phyloP scores from a whole-genome alignment of 2,113 vertebrate species.

The Reinhardtius hippoglossoides region DNA sequence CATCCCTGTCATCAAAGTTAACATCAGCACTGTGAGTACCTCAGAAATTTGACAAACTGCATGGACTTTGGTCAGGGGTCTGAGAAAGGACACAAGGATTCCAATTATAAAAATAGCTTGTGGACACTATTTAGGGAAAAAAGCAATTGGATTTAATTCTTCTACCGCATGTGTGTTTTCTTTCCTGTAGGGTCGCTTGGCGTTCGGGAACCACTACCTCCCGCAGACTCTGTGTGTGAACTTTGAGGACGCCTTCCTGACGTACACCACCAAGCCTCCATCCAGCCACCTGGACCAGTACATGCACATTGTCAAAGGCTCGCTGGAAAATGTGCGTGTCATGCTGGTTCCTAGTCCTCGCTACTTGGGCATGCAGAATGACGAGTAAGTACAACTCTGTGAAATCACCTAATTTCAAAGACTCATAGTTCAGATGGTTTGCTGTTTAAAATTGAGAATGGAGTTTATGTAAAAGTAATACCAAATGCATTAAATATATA shows the following conservation, averaged over 20 bases:
- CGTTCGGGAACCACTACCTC: conserved; percentile 97
- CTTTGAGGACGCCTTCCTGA: conserved; percentile 97
- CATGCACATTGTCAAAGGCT: conserved; percentile 98
- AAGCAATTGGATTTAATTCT: background rate
- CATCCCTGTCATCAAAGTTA: conserved; percentile 98
- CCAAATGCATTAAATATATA: background rate
- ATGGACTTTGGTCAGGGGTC: background rate
- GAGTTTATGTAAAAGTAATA: background rate
- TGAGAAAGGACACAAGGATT: too few species aligned
- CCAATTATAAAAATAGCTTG: too few species aligned
- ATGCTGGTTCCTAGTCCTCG: conserved; percentile 98
- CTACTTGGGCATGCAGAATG: conserved; percentile 94
- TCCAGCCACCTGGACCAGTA: conserved; percentile 97
- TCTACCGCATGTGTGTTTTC: background rate
- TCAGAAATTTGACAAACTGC: background rate
- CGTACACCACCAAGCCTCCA: conserved; percentile 97
- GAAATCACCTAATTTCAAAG: background rate
- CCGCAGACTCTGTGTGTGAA: conserved; percentile 96
- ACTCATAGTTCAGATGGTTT: background rate
- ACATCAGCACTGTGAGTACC: conserved; percentile 95
- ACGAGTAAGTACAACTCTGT: conserved; percentile 88
- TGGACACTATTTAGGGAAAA: too few species aligned
- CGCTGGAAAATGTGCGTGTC: conserved; percentile 96
- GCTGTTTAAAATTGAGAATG: background rate
- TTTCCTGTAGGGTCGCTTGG: conserved; percentile 89